Conservation (phyloP, 2,797 vertebrate species). For the Myotis findleyi region DNA sequence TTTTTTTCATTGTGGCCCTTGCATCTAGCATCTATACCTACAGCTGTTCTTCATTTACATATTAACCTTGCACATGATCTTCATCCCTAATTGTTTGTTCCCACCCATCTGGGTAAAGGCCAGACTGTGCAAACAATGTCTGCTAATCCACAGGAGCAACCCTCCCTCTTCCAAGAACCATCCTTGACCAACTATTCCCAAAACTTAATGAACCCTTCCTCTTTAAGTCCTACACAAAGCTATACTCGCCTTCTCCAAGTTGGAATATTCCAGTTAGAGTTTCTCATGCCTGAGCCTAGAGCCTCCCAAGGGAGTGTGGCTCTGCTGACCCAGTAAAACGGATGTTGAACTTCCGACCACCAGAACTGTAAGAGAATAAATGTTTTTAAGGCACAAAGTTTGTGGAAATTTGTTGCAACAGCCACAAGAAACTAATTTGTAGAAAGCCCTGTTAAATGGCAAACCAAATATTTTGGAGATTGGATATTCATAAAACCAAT, state of each 20-base stretch:
- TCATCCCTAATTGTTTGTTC: neutral
- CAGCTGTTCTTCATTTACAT: neutral
- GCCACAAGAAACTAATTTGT: neutral
- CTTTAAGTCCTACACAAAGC: neutral
- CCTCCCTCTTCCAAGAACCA: neutral
- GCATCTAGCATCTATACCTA: neutral
- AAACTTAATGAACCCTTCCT: neutral
- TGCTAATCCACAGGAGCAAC: neutral
- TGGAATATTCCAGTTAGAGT: neutral
- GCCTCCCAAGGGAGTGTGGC: neutral
- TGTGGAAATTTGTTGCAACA: neutral
- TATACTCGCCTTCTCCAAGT: neutral
- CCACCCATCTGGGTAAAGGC: neutral
- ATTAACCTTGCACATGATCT: neutral
- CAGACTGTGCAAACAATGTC: neutral
- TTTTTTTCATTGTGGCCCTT: neutral
- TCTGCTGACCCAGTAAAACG: neutral
- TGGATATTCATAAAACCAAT: neutral
- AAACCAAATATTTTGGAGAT: constrained; percentile 6
- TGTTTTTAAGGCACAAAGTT: neutral
- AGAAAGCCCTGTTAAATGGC: neutral
- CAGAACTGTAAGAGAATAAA: neutral
- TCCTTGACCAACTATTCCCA: neutral
- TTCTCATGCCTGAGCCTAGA: neutral
- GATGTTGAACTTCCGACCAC: neutral